A percentile compares a stretch with the other conserved stretches of the same genome.
Evolutionary conservation across 2,797 vertebrate species (phyloP).

Genomic region (Antennarius maculatus): DNA sequence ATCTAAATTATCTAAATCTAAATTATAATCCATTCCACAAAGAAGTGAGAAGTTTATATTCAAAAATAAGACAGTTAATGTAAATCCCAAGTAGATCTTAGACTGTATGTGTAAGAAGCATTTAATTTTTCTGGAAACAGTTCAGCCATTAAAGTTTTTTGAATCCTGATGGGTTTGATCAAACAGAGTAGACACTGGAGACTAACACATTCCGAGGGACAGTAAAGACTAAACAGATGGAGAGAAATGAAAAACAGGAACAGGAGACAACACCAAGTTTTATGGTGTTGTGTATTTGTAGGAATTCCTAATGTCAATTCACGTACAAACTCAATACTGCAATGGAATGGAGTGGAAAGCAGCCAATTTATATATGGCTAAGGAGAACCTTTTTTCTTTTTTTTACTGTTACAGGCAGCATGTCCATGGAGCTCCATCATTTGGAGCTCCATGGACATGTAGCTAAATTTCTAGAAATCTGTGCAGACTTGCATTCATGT

Average conservation of each 20-base stretch:
- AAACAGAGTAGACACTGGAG: conserved; percentile 26
- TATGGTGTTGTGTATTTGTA: too few species aligned
- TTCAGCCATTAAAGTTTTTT: conserved; percentile 34
- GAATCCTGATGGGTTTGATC: conserved; percentile 29
- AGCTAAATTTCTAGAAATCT: neutral
- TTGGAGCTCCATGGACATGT: neutral
- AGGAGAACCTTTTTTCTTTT: neutral
- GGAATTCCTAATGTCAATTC: conserved; percentile 35
- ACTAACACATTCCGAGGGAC: conserved; percentile 29
- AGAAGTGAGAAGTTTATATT: neutral
- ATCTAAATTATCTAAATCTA: neutral
- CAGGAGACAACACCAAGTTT: too few species aligned
- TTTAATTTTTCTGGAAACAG: conserved; percentile 32
- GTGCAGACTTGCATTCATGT: too few species aligned
- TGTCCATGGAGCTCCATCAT: conserved; percentile 12
- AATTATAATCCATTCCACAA: neutral
- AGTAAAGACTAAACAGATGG: conserved; percentile 46
- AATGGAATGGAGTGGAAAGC: conserved; percentile 14
- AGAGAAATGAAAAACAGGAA: conserved; percentile 21
- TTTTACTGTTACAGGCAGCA: conserved; percentile 4
- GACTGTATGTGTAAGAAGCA: neutral
- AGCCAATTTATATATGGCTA: neutral
- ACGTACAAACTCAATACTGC: conserved; percentile 31
- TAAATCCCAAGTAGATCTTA: neutral
- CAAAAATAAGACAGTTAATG: neutral